A percentile compares a stretch with the other conserved stretches of the same genome.
Evolutionary conservation across 2,888 invertebrate genomes (phyloP).

Genomic region (Trichopoda pennipes): DNA sequence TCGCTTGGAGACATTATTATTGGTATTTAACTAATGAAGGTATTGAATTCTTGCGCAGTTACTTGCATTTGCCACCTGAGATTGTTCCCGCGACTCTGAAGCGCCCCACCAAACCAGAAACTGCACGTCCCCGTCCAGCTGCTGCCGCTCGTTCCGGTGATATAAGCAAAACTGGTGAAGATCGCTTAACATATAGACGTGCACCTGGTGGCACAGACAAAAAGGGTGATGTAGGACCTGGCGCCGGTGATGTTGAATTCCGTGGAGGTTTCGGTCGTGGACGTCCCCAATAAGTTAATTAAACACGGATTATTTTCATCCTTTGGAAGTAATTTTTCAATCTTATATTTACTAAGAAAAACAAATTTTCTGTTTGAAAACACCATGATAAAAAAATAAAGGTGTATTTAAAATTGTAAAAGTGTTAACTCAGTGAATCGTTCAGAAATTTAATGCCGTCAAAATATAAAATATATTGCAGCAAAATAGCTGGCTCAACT

Average conservation of each 20-base stretch:
- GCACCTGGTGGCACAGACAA: conserved; percentile 92
- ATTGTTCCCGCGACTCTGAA: conserved; percentile 99
- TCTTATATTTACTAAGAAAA: conserved; percentile 40
- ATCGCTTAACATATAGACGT: conserved; percentile 91
- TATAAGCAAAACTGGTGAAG: conserved; percentile 88
- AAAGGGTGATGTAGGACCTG: conserved; percentile 98
- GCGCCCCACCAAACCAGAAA: conserved; percentile 92
- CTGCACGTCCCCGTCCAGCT: conserved; percentile 89
- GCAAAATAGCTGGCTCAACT: too few relatives aligned
- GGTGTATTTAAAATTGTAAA: not conserved
- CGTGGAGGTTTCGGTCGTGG: conserved; percentile 92
- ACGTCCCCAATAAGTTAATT: conserved; percentile 78
- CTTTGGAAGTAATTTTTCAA: conserved; percentile 43
- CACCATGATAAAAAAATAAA: conserved; percentile 37
- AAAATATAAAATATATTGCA: too few relatives aligned
- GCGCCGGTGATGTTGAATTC: conserved; percentile 95
- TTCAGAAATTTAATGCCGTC: too few relatives aligned
- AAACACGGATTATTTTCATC: conserved; percentile 20
- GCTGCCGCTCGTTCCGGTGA: conserved; percentile 87
- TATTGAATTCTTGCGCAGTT: conserved; percentile 96
- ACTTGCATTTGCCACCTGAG: conserved; percentile 98
- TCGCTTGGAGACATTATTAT: conserved; percentile 99
- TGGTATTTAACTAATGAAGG: conserved; percentile 99
- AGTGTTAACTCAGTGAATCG: conserved; percentile 5
- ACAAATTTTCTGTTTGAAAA: conserved; percentile 45